Percentiles rank a stretch among this genome's conserved stretches.
These are phyloP conservation scores for Acanthosoma haemorrhoidale DNA, from an alignment of 2,888 invertebrate species.

Conservation along the genomic window DNA sequence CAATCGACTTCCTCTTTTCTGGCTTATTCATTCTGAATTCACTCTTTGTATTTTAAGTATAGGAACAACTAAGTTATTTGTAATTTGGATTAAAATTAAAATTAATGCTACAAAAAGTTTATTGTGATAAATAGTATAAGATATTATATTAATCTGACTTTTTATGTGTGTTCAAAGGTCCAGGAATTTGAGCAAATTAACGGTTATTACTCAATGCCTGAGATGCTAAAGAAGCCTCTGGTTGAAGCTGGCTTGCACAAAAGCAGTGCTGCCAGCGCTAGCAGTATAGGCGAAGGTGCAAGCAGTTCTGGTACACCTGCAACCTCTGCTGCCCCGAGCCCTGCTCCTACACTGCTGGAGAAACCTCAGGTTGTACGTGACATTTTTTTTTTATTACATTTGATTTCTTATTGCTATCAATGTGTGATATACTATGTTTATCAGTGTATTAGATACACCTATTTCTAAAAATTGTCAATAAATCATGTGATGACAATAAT, in stretches of 20 bases:
- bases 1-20: too few relatives aligned
- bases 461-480: neutral
- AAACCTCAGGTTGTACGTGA: conserved; percentile 43
- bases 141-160: neutral
- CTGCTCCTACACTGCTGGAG: conserved; percentile 57
- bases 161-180: conserved; percentile 52
- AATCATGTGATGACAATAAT: neutral
- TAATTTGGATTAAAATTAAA: too few relatives aligned
- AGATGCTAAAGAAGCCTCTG: conserved; percentile 73
- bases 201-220: conserved; percentile 96
- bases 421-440: neutral
- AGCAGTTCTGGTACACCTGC: conserved; percentile 49
- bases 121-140: too few relatives aligned
- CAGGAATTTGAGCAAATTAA: conserved; percentile 99
- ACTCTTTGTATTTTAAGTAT: too few relatives aligned
- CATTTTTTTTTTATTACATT: neutral
- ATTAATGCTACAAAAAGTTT: too few relatives aligned
- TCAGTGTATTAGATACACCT: too few relatives aligned
- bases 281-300: conserved; percentile 42
- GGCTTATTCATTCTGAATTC: too few relatives aligned
- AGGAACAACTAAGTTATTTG: too few relatives aligned
- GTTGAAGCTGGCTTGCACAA: conserved; percentile 55
- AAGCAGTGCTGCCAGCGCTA: conserved; percentile 43
- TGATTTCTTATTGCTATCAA: neutral
- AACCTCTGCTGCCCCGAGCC: conserved; percentile 68